These are phyloP conservation scores for Scaptomyza cyrtandrae DNA, from an alignment of 2,888 invertebrate genomes.

Conservation along the genomic window DNA sequence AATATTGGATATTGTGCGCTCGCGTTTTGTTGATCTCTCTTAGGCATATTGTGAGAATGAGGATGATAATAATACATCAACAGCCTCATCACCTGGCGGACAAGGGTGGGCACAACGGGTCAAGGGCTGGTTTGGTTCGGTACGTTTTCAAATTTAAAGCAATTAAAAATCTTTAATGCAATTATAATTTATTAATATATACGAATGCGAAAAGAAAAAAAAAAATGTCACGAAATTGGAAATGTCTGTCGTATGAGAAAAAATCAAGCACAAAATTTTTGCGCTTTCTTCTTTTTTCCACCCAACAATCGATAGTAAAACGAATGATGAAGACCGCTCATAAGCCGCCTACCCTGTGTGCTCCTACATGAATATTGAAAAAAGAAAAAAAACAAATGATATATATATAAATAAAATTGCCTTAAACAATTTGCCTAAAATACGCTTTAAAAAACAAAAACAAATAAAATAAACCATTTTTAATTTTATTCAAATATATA, in stretches of 20 bases:
- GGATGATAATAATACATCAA: conserved; percentile 84
- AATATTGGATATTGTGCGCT: conserved; percentile 71
- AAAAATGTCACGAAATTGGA: conserved; percentile 71
- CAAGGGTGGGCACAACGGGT: conserved; percentile 90
- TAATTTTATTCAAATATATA: conserved; percentile 21
- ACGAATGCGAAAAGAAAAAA: conserved; percentile 17
- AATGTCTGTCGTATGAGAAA: conserved; percentile 63
- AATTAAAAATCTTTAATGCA: conserved; percentile 47
- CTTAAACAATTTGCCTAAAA: conserved; percentile 61
- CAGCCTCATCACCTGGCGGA: conserved; percentile 85
- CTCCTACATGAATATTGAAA: conserved; percentile 73
- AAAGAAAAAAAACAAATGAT: conserved; percentile 8
- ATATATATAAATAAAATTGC: conserved; percentile 26
- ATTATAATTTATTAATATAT: conserved; percentile 50
- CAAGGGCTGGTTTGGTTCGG: conserved; percentile 90
- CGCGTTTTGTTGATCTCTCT: conserved; percentile 77
- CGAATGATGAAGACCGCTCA: conserved; percentile 84
- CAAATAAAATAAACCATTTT: conserved; percentile 3
- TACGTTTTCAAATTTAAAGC: conserved; percentile 85
- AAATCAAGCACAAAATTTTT: conserved; percentile 57
- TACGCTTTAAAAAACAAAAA: conserved; percentile 19
- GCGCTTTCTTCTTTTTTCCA: conserved; percentile 59
- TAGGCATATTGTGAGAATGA: conserved; percentile 84
- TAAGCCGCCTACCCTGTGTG: conserved; percentile 85
- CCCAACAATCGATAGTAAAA: conserved; percentile 65